Percentiles rank a stretch among this genome's conserved stretches.
Evolutionary conservation across 2,113 vertebrate species (phyloP).

Genomic region (Cebidichthys violaceus): DNA sequence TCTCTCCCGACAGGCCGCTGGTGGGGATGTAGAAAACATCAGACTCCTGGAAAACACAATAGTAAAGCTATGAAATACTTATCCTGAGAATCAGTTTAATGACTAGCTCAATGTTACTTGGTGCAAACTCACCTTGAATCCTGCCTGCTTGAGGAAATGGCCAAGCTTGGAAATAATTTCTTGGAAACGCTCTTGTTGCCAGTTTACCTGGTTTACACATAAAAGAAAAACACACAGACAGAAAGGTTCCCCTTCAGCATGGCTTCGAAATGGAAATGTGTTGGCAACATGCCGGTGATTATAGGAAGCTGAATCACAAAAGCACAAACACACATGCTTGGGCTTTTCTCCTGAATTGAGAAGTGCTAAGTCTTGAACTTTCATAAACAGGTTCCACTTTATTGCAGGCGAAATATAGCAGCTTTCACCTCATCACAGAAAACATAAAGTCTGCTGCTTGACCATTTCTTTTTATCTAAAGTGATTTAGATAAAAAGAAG

Average conservation of each 20-base stretch:
- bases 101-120: background rate
- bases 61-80: background rate
- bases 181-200: slow-evolving; percentile 96
- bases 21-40: slow-evolving; percentile 96
- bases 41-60: slow-evolving; percentile 86
- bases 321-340: background rate
- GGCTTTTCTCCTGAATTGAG: background rate
- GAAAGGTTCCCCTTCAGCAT: slow-evolving; percentile 35
- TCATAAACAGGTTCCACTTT: background rate
- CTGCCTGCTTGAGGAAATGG: slow-evolving; percentile 97
- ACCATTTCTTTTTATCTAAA: background rate
- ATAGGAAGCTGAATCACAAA: slow-evolving; percentile 24
- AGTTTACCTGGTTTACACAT: slow-evolving; percentile 87
- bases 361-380: background rate
- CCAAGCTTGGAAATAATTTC: slow-evolving; percentile 93
- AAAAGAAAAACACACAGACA: slow-evolving; percentile 20
- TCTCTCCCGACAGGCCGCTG: slow-evolving; percentile 96
- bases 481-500: background rate
- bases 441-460: background rate
- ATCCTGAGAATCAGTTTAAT: background rate
- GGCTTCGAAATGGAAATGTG: slow-evolving; percentile 41
- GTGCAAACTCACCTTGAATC: slow-evolving; percentile 91
- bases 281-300: slow-evolving; percentile 26
- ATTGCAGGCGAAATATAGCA: background rate
- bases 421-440: background rate